A percentile compares a stretch with the other conserved stretches of the same genome.
Evolutionary conservation across 2,113 vertebrate genomes (phyloP).

Genomic region (Galeopterus variegatus): DNA sequence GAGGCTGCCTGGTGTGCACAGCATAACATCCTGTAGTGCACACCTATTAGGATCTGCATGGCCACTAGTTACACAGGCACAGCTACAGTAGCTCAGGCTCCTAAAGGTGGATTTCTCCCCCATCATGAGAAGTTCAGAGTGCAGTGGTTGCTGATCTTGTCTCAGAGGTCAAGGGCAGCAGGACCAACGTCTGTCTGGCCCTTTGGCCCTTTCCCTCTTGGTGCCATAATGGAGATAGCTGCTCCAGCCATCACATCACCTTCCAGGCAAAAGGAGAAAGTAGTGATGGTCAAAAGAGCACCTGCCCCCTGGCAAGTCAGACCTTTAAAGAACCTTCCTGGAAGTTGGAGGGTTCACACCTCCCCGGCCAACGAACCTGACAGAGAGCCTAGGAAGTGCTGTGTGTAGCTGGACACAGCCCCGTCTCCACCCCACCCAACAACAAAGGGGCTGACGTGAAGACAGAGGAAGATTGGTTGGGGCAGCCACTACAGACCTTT

Average conservation of each 20-base stretch:
- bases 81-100: not conserved
- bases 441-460: not conserved
- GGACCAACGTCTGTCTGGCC: not conserved
- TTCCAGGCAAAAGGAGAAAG: not conserved
- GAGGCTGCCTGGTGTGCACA: too few relatives aligned
- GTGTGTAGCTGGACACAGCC: not conserved
- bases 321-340: not conserved
- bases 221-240: too few relatives aligned
- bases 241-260: not conserved
- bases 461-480: not conserved
- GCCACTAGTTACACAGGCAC: not conserved
- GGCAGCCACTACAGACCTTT: not conserved
- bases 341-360: not conserved
- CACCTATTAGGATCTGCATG: not conserved
- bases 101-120: not conserved
- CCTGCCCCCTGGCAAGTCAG: not conserved
- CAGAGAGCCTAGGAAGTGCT: not conserved
- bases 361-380: not conserved
- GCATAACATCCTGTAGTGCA: not conserved
- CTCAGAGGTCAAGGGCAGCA: not conserved
- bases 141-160: not conserved
- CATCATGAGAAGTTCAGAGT: not conserved
- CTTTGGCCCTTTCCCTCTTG: not conserved
- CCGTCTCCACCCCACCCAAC: not conserved
- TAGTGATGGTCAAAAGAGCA: not conserved